Conservation (phyloP, 2,797 vertebrate genomes). For the Tapirus indicus region DNA sequence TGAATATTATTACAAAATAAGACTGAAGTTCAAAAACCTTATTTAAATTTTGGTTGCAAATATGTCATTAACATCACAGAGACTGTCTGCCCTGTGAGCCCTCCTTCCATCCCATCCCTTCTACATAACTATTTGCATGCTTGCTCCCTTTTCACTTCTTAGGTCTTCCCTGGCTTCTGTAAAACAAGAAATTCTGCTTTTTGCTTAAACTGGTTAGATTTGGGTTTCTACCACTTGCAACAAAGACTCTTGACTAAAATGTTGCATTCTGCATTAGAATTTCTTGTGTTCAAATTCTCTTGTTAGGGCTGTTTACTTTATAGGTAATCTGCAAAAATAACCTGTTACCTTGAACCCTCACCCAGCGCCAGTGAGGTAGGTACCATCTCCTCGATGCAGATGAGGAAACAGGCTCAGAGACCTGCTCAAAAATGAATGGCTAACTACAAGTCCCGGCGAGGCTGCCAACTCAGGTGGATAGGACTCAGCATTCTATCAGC, state of each 20-base stretch:
- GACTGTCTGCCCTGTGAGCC: neutral
- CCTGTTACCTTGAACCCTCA: neutral
- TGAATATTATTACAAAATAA: constrained; percentile 34
- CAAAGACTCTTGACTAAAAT: neutral
- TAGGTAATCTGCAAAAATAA: neutral
- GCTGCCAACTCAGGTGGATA: neutral
- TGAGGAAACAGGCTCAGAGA: neutral
- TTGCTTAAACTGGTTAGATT: neutral
- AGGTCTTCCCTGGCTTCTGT: neutral
- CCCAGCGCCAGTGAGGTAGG: neutral
- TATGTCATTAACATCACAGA: neutral
- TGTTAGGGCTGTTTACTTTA: neutral
- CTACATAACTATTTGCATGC: neutral
- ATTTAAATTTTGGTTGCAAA: constrained; percentile 56
- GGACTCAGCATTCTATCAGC: neutral
- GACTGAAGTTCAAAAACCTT: constrained; percentile 6
- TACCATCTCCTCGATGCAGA: neutral
- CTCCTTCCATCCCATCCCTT: neutral
- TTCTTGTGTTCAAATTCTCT: neutral
- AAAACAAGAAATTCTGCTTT: constrained; percentile 15
- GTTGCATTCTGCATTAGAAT: neutral
- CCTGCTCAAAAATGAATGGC: neutral
- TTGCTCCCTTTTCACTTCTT: neutral
- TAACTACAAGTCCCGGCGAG: neutral
- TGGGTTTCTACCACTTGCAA: neutral